Conservation (phyloP, 2,797 vertebrate genomes). For the Kryptopterus vitreolus region DNA sequence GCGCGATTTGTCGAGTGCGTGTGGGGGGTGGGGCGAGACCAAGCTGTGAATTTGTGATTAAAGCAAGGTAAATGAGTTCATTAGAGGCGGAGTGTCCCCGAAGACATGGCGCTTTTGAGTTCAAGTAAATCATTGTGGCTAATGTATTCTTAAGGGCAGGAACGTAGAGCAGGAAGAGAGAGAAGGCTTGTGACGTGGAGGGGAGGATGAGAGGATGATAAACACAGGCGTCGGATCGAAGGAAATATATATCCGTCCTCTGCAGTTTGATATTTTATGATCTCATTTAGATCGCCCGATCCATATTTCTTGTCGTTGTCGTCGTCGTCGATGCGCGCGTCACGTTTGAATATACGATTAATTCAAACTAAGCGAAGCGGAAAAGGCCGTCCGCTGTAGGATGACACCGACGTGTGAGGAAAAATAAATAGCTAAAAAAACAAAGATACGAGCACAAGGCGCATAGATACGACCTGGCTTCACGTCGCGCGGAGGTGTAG, state of each 20-base stretch:
- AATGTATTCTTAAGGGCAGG: constrained; percentile 56
- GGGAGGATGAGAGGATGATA: constrained; percentile 43
- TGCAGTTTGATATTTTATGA: constrained; percentile 52
- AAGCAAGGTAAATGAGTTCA: constrained; percentile 61
- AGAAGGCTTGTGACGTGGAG: constrained; percentile 34
- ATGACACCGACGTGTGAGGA: background rate
- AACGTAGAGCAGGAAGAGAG: constrained; percentile 30
- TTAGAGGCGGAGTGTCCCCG: constrained; percentile 52
- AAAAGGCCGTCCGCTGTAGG: background rate
- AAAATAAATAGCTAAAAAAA: background rate
- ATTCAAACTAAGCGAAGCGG: background rate
- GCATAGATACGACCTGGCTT: background rate
- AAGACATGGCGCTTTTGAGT: constrained; percentile 50
- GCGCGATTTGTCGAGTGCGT: constrained; percentile 33
- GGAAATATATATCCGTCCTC: constrained; percentile 38
- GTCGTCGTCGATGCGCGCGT: no score
- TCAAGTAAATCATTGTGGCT: constrained; percentile 57
- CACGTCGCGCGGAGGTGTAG: background rate
- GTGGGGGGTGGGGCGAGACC: constrained; percentile 38
- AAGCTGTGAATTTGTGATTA: constrained; percentile 61
- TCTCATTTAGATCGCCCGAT: constrained; percentile 47
- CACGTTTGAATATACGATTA: constrained; percentile 36
- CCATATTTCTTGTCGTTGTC: constrained; percentile 43
- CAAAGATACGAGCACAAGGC: background rate
- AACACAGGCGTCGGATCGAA: constrained; percentile 33